phyloP scores from a whole-genome alignment of 2,113 vertebrate genomes.

The Hemiscyllium ocellatum region DNA sequence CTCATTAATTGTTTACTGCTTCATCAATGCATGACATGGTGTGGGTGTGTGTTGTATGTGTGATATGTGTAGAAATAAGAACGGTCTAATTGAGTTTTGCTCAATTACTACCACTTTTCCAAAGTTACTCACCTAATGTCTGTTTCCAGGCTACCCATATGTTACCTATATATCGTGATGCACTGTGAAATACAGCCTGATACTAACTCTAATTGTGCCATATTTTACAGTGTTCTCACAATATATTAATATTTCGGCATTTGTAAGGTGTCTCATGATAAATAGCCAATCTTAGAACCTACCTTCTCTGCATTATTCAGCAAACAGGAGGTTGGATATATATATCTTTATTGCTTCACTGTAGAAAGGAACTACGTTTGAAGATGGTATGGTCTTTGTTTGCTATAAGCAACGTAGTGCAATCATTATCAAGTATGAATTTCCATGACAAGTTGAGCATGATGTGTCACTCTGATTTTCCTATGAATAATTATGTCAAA shows the following conservation, averaged over 20 bases:
- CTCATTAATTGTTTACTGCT: background rate
- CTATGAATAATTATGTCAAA: constrained; percentile 59
- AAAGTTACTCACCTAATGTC: background rate
- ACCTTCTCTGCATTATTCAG: background rate
- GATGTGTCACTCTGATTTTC: constrained; percentile 64
- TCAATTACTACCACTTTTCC: background rate
- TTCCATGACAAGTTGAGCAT: constrained; percentile 59
- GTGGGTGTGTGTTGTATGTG: constrained; percentile 41
- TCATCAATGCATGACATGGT: background rate
- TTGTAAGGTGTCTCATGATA: background rate
- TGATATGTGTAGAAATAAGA: constrained; percentile 36
- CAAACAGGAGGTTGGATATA: background rate
- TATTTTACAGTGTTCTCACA: too few relatives aligned
- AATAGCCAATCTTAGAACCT: background rate
- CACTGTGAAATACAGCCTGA: background rate
- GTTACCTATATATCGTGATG: constrained; percentile 14
- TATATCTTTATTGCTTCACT: constrained; percentile 52
- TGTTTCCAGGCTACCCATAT: background rate
- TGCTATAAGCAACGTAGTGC: constrained; percentile 52
- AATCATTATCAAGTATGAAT: constrained; percentile 25
- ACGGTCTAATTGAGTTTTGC: constrained; percentile 16
- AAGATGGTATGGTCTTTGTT: constrained; percentile 52
- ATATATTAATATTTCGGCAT: constrained; percentile 26
- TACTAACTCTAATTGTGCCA: background rate
- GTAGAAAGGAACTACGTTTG: constrained; percentile 54